phyloP scores from a whole-genome alignment of 2,113 vertebrate species.

The Orientallactaga bullata region DNA sequence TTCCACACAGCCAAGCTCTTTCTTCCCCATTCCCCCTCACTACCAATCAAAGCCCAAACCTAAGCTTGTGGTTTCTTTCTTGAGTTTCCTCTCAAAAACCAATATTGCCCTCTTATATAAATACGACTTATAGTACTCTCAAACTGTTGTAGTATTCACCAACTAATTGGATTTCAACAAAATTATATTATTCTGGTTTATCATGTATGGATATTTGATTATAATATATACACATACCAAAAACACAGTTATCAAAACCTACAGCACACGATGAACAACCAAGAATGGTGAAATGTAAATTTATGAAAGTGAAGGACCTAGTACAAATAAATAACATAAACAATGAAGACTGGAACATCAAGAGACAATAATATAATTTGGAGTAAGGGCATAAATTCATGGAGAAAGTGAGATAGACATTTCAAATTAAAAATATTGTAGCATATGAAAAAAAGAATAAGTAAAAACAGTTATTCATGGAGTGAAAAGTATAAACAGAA shows the following conservation, averaged over 20 bases:
- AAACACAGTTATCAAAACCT: not conserved
- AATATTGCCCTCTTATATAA: not conserved
- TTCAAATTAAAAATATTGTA: not conserved
- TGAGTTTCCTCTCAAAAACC: not conserved
- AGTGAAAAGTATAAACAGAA: not conserved
- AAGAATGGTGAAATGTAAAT: not conserved
- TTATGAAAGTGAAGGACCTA: not conserved
- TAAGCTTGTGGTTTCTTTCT: not conserved
- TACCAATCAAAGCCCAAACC: not conserved
- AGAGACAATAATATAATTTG: not conserved
- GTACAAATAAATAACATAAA: not conserved
- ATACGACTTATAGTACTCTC: no score
- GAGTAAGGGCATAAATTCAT: no score
- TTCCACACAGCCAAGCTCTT: not conserved
- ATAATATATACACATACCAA: not conserved
- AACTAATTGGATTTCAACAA: no score
- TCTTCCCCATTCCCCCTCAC: not conserved
- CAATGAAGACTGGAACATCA: not conserved
- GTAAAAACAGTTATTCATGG: not conserved
- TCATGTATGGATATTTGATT: not conserved
- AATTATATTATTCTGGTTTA: no score
- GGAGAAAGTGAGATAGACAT: no score
- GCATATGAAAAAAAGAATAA: conserved; percentile 3
- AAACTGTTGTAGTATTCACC: no score
- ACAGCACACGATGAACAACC: not conserved